Evolutionary conservation across 2,888 invertebrate species (phyloP), one percentile per base, ranked within the genome.

Genomic region (Drosophila percnosoma): DNA sequence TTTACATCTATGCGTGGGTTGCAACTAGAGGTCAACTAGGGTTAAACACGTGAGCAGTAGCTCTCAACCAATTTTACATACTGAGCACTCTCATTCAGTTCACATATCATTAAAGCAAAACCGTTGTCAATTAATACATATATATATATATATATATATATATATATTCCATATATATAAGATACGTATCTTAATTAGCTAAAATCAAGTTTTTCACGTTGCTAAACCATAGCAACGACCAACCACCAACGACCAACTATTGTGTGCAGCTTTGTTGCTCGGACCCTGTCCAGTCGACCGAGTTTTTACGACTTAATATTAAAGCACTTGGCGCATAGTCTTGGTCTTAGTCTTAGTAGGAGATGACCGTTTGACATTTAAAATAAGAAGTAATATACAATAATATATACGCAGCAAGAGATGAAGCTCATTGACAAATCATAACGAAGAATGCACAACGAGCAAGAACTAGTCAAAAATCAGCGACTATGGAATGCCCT

Each of bases 341-440:
- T 57, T 53, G 27, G 70, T 58, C 40, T 57, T 52, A 34, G 68
- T 74, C 71, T 61, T 42, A 42, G 24, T 45, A 4, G 8, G 8
- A 15, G 24, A 40, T 53, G 82, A 68, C 61, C 77, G 45, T 70
- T 58, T 80, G 80, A 82, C 82, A 80, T 80, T 80, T 77, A 36
- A 13, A 71, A 24, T 34, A 48, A 48, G 38, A 51, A 59, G 2
- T 38, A 51, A 51, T 38, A 60, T 45, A 54, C 31, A 59, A 4
- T 33, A 55, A 51, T 29, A 55, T 45, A 54, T 36, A 58, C 18
- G 27, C 24, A 36, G 34, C 48, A 27, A 36, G 40, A 34, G 45
- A 53, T 38, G 15, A 53, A 51, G 27, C 51, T n/a, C 27, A 34
- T 34, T 40, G 33, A 29, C 58, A 52, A 51, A 58, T 24, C 33